Base-by-base conservation (phyloP, 2,797 vertebrate species). In the Aulostomus chinensis region DNA sequence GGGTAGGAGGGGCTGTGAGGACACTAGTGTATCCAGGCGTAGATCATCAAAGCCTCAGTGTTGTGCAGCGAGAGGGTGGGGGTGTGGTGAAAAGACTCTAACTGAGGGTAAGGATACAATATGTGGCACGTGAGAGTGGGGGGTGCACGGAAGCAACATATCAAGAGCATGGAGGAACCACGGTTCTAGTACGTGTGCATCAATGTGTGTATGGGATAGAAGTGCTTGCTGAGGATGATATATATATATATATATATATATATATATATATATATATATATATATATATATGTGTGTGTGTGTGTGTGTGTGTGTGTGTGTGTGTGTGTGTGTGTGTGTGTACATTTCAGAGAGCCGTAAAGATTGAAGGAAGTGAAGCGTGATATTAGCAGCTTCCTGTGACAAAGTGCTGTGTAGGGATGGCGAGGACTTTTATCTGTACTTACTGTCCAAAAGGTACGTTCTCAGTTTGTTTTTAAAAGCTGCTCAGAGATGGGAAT, bases 401-500 rank as follows among this genome's bases (percentile, higher is more conserved):
- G 57, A 55, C 47, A 48, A 55, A 72, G 69, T 60, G 68, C 62
- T n/a, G 30, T 18, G 57, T 9, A 2, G 55, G 16, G 22, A 40
- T 12, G 26, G 13, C 25, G 46, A 40, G 30, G 58, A 64, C 47
- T 76, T 70, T 52, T 37, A 65, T 47, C 50, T 46, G 58, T 75
- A 92, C 91, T 93, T 91, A 92, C 92, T 85, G 74, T 88, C 81
- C 39, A 74, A 76, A 66, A 89, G 77, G 79, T 82, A 86, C 10
- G 84, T 65, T 91, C 91, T 90, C 86, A 89, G 86, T 84, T 86
- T 91, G 86, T 87, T 90, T 89, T 83, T 85, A 87, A 92, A 83
- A 70, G 84, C 89, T 86, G 86, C 76, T 85, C 34, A 66, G 39
- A 61, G 69, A 83, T 50, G 45, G 80, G 39, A 72, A 37, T 38